Evolutionary conservation across 2,797 vertebrate genomes (phyloP).

Genomic region (Xiphophorus birchmanni): DNA sequence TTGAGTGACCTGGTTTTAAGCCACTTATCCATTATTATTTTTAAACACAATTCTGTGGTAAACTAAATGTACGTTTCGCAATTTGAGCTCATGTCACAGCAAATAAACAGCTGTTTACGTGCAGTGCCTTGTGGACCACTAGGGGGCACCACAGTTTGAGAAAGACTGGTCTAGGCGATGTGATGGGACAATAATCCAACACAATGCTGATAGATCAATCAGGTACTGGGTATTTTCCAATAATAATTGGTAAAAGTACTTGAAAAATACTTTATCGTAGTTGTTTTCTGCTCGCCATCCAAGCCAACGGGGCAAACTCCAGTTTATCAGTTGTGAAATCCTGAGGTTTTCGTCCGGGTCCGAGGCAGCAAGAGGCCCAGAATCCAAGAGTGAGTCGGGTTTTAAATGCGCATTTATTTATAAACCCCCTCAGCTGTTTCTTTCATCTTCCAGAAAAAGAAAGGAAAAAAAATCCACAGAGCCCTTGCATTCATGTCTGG

Average conservation of each 20-base stretch:
- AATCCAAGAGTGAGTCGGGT: slow-evolving; percentile 73
- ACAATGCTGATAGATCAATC: not conserved
- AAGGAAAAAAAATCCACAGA: slow-evolving; percentile 65
- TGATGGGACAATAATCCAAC: slow-evolving; percentile 40
- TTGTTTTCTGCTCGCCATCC: slow-evolving; percentile 7
- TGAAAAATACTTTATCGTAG: not conserved
- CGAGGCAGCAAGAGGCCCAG: slow-evolving; percentile 62
- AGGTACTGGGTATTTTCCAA: not conserved
- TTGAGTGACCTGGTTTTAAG: too few species aligned
- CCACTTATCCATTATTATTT: too few species aligned
- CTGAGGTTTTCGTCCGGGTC: slow-evolving; percentile 58
- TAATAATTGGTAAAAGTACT: not conserved
- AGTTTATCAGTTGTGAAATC: slow-evolving; percentile 67
- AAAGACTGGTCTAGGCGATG: too few species aligned
- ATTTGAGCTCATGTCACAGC: too few species aligned
- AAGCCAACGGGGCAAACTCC: slow-evolving; percentile 28
- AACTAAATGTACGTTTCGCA: too few species aligned
- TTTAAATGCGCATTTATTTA: slow-evolving; percentile 85
- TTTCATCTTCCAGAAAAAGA: slow-evolving; percentile 77
- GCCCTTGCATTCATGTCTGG: slow-evolving; percentile 80
- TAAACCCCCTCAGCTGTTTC: slow-evolving; percentile 86
- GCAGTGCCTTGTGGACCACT: too few species aligned
- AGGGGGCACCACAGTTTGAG: too few species aligned
- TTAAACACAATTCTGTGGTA: too few species aligned
- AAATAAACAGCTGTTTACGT: too few species aligned